These are phyloP conservation scores for Lepidocyrtinus sp. DNA, from an alignment of 2,888 invertebrate genomes.

Conservation along the genomic window DNA sequence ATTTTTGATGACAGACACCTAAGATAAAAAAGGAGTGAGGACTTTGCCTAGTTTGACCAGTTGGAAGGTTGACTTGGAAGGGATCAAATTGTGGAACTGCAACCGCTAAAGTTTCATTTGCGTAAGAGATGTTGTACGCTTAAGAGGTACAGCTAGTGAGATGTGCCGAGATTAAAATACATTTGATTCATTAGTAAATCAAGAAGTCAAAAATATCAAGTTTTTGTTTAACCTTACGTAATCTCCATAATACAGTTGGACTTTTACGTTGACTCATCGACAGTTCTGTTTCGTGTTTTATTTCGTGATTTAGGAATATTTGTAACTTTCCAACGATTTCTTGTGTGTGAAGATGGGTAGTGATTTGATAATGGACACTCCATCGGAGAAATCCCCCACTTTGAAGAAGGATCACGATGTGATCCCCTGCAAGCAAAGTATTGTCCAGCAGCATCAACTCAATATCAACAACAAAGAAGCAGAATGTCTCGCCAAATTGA, in stretches of 20 bases:
- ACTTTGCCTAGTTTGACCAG: conserved; percentile 39
- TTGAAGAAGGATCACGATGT: conserved; percentile 33
- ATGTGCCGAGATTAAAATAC: not conserved
- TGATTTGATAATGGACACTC: conserved; percentile 49
- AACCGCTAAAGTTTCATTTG: not conserved
- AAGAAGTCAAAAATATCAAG: not conserved
- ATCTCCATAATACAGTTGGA: no score
- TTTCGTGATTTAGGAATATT: no score
- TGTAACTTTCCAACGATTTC: no score
- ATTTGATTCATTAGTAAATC: not conserved
- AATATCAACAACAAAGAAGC: conserved; percentile 54
- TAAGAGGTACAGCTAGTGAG: not conserved
- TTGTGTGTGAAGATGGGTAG: conserved; percentile 36
- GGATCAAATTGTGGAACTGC: conserved; percentile 11
- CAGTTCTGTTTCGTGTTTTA: no score
- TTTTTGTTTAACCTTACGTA: no score
- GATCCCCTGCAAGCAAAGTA: conserved; percentile 24
- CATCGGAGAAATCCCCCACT: conserved; percentile 33
- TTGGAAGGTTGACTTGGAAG: conserved; percentile 33
- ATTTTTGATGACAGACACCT: conserved; percentile 26
- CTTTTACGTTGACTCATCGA: no score
- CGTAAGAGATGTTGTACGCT: not conserved
- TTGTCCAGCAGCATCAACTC: not conserved
- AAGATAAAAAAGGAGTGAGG: conserved; percentile 37
- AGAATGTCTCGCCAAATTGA: conserved; percentile 46